These are phyloP conservation scores for Stichopus horrens DNA, from an alignment of 53 echinoderm and acorn worm species.

Conservation along the genomic window DNA sequence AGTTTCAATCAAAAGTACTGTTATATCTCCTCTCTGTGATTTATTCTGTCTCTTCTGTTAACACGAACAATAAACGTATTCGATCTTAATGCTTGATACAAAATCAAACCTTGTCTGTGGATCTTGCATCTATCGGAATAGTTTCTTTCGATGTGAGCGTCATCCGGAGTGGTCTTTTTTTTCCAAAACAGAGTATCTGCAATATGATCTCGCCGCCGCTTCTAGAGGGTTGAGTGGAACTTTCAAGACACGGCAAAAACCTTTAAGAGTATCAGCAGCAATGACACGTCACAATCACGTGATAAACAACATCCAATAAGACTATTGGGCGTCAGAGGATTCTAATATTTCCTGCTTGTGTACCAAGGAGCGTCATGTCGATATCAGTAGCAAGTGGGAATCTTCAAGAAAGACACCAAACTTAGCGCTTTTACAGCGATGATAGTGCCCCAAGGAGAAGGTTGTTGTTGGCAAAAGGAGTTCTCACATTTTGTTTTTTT, in stretches of 20 bases:
- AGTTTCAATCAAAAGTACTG: not conserved
- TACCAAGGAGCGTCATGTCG: not conserved
- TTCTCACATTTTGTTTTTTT: not conserved
- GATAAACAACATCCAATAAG: not conserved
- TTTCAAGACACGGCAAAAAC: not conserved
- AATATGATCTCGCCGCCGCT: constrained; percentile 2
- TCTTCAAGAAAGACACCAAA: not conserved
- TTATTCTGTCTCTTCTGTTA: not conserved
- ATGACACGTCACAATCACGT: constrained; percentile 1
- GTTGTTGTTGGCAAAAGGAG: not conserved
- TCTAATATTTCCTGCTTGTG: not conserved
- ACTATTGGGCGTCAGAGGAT: not conserved
- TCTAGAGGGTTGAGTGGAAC: not conserved
- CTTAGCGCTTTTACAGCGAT: not conserved
- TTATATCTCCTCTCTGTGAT: not conserved
- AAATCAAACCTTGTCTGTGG: not conserved
- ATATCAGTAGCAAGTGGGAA: not conserved
- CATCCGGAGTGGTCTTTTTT: not conserved
- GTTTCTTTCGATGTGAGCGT: not conserved
- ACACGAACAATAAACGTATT: not conserved
- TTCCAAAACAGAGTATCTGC: not conserved
- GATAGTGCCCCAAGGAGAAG: not conserved
- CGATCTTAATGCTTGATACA: not conserved
- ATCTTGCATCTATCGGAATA: not conserved
- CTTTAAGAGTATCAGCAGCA: not conserved